A percentile compares a stretch with the other conserved stretches of the same genome.
Conservation (phyloP, 2,888 invertebrate genomes). For the Hypena proboscidalis region DNA sequence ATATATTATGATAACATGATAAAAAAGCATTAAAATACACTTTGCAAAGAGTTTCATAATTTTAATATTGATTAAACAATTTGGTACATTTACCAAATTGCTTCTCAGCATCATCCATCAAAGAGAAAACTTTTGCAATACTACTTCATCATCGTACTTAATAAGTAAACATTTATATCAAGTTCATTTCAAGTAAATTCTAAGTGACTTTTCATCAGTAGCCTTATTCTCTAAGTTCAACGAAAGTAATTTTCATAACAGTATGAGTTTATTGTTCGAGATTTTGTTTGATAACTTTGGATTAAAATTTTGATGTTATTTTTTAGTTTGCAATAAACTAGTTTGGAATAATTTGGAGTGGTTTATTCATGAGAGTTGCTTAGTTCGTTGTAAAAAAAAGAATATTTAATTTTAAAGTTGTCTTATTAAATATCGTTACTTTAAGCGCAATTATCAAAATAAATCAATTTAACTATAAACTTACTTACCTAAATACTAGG, state of each 20-base stretch:
- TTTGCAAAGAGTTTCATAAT: too few relatives aligned
- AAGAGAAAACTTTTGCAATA: slow-evolving; percentile 28
- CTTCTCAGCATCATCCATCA: background rate
- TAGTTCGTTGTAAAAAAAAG: too few relatives aligned
- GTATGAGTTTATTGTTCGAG: slow-evolving; percentile 23
- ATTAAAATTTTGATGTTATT: slow-evolving; percentile 25
- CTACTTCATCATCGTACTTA: background rate
- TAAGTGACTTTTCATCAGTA: slow-evolving; percentile 55
- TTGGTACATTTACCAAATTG: background rate
- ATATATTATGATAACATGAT: too few relatives aligned
- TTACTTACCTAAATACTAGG: too few relatives aligned
- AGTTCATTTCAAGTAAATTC: slow-evolving; percentile 50
- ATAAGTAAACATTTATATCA: slow-evolving; percentile 35
- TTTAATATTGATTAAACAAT: too few relatives aligned
- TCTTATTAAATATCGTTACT: too few relatives aligned
- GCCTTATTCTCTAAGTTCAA: slow-evolving; percentile 49
- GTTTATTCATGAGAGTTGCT: too few relatives aligned
- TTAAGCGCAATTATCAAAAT: too few relatives aligned
- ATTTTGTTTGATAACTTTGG: slow-evolving; percentile 27
- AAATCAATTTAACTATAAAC: too few relatives aligned
- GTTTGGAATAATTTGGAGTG: background rate
- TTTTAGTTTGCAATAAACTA: slow-evolving; percentile 18
- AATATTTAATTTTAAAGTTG: too few relatives aligned
- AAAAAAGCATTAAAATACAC: too few relatives aligned
- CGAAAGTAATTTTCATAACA: slow-evolving; percentile 44